Base-by-base conservation (phyloP, 2,113 vertebrate species). In the Lasiurus cinereus region DNA sequence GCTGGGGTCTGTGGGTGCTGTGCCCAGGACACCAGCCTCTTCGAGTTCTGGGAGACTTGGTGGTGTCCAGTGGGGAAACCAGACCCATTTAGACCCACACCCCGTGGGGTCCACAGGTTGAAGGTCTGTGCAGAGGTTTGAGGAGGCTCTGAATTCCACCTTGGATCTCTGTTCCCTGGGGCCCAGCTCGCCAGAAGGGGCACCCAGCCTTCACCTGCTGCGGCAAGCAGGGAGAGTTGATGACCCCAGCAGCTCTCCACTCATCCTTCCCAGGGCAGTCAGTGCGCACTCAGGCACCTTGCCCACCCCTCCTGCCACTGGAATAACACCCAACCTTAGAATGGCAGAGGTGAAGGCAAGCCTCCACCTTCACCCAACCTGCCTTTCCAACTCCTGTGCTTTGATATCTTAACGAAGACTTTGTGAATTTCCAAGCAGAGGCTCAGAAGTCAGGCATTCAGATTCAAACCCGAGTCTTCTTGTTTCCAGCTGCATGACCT, bases 141-240 rank as follows among this genome's bases (percentile, higher is more conserved):
- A 11, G 36, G 16, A 46, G n/a, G 29, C 6, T 2, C 36, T 86
- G 74, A 86, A 82, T 31, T 69, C 43, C n/a, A 43, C 36, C 31
- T 27, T 52, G 11, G 15, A 21, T 24, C 69, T 74, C 62, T 59
- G 33, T 54, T 66, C 12, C 2, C 7, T 21, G 48, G 13, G 14
- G 59, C 69, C 69, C 84, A 12, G 6, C 21, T 85, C 0, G 0
- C 52, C 39, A 36, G 88, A 62, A 88, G 19, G 27, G 15, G 19
- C 0, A 0, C 56, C 14, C 24, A 52, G 16, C 39, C n/a, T 67
- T 16, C 5, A 11, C 16, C 64, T 13, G 13, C 21, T 1, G 33
- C 78, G 27, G 74, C 19, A 16, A n/a, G 74, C 10, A n/a, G 73
- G 48, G 46, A 5, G 74, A n/a, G 48, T n/a, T 50, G 29, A 31